Base-by-base conservation (phyloP, 1,140 invertebrate genomes). In the Leptopilina boulardi region DNA sequence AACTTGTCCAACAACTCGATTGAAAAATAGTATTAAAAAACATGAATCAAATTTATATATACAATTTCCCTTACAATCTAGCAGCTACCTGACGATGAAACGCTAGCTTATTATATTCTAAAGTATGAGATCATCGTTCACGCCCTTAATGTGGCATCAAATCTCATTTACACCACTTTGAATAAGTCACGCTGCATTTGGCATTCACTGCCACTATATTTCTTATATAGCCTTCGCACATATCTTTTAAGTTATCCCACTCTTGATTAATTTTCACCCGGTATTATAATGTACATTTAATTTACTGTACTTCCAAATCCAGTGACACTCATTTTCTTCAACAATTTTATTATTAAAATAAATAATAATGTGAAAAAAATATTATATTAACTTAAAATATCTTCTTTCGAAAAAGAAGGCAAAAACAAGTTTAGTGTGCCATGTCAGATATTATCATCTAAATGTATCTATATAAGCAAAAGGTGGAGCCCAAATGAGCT, bases 131-230 rank as follows among this genome's bases (percentile, higher is more conserved):
- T 75, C 79, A 84, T 84, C 83, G 77, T 76, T 84, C 81, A 82
- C 81, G 80, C 79, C 80, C 82, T 81, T 44, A 74, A 75, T 74
- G 70, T 51, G 70, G 74, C 70, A 74, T 79, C 78, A 82, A 83
- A 82, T 86, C 84, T 86, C 83, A 85, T 85, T 86, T 84, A 81
- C 78, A 79, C 82, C 82, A 85, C 82, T 82, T 80, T 71, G 81
- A 85, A 84, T 85, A 85, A 85, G 84, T 85, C 83, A 85, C 84
- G 81, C 76, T 79, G 79, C 80, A 82, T 85, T 85, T 85, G 80
- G 84, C 80, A 82, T 79, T 82, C 81, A 76, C 78, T 78, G 79
- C 80, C 77, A 81, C 84, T 84, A 86, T 77, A 77, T 77, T 80
- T 85, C 76, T 80, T 75, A 73, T 73, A 75, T 70, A 38, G 34